Conservation (phyloP, 2,888 invertebrate species). For the Flexamia atlantica region DNA sequence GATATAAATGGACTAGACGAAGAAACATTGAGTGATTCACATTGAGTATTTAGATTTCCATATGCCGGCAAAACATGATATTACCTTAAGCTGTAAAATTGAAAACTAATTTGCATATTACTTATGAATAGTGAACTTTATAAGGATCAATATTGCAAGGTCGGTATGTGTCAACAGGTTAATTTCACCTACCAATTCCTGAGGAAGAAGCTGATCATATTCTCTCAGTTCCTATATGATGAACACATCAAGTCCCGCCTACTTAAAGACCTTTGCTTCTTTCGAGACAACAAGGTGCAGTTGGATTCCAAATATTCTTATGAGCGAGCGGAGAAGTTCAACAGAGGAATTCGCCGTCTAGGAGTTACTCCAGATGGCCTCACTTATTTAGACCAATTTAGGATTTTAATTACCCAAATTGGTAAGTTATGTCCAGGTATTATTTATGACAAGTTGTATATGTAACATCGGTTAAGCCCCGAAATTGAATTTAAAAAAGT, state of each 20-base stretch:
- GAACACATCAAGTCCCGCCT: conserved; percentile 98
- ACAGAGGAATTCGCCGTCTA: conserved; percentile 92
- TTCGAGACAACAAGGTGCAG: conserved; percentile 84
- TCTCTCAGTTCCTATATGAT: conserved; percentile 98
- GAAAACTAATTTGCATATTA: too few species aligned
- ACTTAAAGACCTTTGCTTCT: conserved; percentile 90
- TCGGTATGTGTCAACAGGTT: conserved; percentile 73
- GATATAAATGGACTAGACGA: too few species aligned
- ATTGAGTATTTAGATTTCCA: too few species aligned
- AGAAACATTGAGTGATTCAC: too few species aligned
- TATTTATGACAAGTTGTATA: not conserved
- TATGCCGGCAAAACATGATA: too few species aligned
- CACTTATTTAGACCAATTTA: conserved; percentile 95
- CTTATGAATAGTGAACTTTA: too few species aligned
- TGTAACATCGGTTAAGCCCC: too few species aligned
- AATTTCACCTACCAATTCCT: conserved; percentile 97
- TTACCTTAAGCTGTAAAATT: too few species aligned
- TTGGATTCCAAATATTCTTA: conserved; percentile 87
- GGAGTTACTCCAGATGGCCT: conserved; percentile 88
- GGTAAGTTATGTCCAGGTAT: conserved; percentile 76
- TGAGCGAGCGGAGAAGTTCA: conserved; percentile 95
- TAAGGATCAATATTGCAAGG: too few species aligned
- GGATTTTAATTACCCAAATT: conserved; percentile 95
- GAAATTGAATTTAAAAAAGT: not conserved
- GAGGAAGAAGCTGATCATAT: conserved; percentile 93